phyloP scores from a whole-genome alignment of 2,797 vertebrate species.

The Ispidina picta region DNA sequence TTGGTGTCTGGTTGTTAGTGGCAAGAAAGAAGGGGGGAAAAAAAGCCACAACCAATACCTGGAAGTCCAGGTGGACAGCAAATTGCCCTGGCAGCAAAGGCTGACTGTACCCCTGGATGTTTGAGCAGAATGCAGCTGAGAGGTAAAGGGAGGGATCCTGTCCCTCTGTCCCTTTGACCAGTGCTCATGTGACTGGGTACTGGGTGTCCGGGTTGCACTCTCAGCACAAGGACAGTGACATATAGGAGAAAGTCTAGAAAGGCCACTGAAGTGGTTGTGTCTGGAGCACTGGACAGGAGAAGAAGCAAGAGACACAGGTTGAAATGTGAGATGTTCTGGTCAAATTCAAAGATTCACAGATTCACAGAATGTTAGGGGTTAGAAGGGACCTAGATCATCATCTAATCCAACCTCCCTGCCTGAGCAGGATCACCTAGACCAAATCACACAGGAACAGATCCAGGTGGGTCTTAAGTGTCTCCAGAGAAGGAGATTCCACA shows the following conservation, averaged over 20 bases:
- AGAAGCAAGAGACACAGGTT: not conserved
- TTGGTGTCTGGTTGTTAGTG: not conserved
- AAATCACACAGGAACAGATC: no score
- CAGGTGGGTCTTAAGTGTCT: no score
- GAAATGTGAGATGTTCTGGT: not conserved
- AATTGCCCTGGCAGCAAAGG: not conserved
- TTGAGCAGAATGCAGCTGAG: not conserved
- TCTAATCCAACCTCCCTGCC: no score
- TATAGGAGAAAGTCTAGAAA: not conserved
- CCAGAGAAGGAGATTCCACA: no score
- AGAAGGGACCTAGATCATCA: no score
- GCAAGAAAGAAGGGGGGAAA: no score
- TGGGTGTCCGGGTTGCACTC: not conserved
- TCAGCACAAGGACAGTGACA: not conserved
- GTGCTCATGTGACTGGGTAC: accelerated
- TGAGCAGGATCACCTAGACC: no score
- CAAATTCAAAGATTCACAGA: no score
- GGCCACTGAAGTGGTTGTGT: not conserved
- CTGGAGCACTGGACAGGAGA: not conserved
- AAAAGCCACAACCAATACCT: not conserved
- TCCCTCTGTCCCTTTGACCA: not conserved
- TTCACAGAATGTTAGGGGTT: no score
- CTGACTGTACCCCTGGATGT: not conserved
- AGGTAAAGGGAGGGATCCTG: not conserved
- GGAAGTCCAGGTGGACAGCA: not conserved